Percentiles rank a stretch among this genome's conserved stretches.
Conservation (phyloP, 2,797 vertebrate genomes). For the Hippoglossus hippoglossus region DNA sequence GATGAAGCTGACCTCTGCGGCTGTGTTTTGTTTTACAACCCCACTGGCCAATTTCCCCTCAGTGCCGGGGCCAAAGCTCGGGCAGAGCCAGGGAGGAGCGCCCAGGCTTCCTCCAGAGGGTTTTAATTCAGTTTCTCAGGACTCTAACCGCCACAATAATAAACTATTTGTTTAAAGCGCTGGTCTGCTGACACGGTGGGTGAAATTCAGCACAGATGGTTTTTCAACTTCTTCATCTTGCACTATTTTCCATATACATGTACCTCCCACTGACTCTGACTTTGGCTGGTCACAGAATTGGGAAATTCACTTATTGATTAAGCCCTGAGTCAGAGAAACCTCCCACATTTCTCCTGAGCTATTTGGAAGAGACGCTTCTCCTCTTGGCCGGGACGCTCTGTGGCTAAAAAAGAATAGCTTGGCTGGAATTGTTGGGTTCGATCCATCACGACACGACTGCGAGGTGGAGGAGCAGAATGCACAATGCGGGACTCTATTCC, state of each 20-base stretch:
- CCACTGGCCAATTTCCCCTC: constrained; percentile 52
- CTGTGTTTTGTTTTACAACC: constrained; percentile 65
- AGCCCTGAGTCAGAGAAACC: constrained; percentile 38
- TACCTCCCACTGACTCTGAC: constrained; percentile 19
- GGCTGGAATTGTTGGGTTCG: constrained; percentile 42
- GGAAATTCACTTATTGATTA: constrained; percentile 37
- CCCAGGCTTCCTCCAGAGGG: constrained; percentile 14
- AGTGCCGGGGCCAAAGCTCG: constrained; percentile 34
- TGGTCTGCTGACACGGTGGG: constrained; percentile 38
- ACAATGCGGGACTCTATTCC: constrained; percentile 65
- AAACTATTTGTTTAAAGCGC: constrained; percentile 52
- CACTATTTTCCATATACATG: neutral
- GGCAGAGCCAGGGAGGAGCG: constrained; percentile 43
- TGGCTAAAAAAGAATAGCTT: constrained; percentile 42
- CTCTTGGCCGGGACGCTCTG: constrained; percentile 12
- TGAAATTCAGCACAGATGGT: constrained; percentile 50
- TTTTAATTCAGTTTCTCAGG: constrained; percentile 37
- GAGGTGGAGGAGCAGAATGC: constrained; percentile 65
- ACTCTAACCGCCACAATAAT: constrained; percentile 44
- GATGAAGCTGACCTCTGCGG: constrained; percentile 66
- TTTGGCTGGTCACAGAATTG: constrained; percentile 25
- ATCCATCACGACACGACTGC: constrained; percentile 70
- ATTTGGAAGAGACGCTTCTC: constrained; percentile 21
- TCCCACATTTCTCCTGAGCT: constrained; percentile 9
- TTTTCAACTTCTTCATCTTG: constrained; percentile 28